Conservation (phyloP, 1,140 invertebrate species). For the Bilobella aurantiaca region DNA sequence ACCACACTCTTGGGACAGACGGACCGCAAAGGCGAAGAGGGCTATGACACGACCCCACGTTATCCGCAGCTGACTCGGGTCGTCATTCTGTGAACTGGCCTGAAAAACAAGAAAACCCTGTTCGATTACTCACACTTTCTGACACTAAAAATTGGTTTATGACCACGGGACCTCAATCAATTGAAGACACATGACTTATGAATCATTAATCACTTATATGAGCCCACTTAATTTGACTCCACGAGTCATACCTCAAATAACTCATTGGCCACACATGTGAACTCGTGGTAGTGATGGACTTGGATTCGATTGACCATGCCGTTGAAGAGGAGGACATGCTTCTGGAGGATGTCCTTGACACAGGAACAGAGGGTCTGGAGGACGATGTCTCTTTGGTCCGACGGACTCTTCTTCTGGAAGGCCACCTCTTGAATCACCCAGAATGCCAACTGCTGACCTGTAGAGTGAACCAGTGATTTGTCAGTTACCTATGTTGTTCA, state of each 20-base stretch:
- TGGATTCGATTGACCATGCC: constrained; percentile 51
- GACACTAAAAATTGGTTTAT: not conserved
- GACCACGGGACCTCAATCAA: not conserved
- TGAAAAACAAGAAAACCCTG: not conserved
- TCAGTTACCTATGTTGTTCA: not conserved
- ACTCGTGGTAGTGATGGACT: constrained; percentile 47
- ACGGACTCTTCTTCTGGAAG: constrained; percentile 7
- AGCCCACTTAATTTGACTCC: not conserved
- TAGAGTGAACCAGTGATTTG: not conserved
- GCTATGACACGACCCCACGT: constrained; percentile 54
- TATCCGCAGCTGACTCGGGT: constrained; percentile 36
- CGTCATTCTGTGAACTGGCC: constrained; percentile 30
- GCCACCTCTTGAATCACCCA: constrained; percentile 30
- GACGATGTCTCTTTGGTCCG: constrained; percentile 24
- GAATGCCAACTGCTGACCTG: constrained; percentile 22
- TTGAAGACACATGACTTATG: not conserved
- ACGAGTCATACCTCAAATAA: constrained; percentile 44
- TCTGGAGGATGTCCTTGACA: constrained; percentile 46
- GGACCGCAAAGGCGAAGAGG: constrained; percentile 51
- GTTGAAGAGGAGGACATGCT: constrained; percentile 50
- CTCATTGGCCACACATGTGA: constrained; percentile 50
- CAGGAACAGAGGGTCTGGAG: constrained; percentile 41
- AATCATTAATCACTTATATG: not conserved
- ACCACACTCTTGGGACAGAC: constrained; percentile 46
- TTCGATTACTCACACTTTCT: not conserved